Evolutionary conservation across 2,113 vertebrate genomes (phyloP).

Genomic region (Clarias gariepinus): DNA sequence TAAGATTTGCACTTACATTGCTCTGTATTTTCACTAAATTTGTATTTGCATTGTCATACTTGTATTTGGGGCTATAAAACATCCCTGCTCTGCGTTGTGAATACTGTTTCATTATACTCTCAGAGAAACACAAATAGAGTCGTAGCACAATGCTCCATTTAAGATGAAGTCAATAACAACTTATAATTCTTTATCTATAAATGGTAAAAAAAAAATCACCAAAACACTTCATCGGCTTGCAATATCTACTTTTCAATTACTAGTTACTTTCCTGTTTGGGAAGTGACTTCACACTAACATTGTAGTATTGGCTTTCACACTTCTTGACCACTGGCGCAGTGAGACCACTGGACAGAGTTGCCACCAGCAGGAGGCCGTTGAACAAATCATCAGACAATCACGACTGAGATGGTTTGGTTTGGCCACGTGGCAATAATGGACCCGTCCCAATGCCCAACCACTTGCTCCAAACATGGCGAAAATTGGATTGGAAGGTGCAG

Average conservation of each 20-base stretch:
- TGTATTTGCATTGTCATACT: not conserved
- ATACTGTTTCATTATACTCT: not conserved
- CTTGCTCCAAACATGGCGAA: no score
- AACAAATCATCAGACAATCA: no score
- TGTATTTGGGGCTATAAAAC: not conserved
- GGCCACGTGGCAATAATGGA: no score
- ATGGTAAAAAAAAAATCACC: not conserved
- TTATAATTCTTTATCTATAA: not conserved
- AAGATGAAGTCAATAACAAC: not conserved
- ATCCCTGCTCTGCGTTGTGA: not conserved
- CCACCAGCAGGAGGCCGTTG: no score
- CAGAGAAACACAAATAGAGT: not conserved
- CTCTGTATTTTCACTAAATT: not conserved
- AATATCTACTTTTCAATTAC: not conserved
- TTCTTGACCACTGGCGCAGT: no score
- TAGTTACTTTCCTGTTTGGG: not conserved
- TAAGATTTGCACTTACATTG: not conserved
- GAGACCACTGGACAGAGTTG: no score
- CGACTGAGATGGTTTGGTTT: no score
- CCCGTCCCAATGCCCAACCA: no score
- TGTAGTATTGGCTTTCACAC: no score
- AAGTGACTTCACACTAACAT: not conserved
- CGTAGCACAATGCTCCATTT: not conserved
- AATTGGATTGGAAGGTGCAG: no score
- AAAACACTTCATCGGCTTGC: not conserved